These are phyloP conservation scores for Solea senegalensis DNA, from an alignment of 2,113 vertebrate genomes.

Conservation along the genomic window DNA sequence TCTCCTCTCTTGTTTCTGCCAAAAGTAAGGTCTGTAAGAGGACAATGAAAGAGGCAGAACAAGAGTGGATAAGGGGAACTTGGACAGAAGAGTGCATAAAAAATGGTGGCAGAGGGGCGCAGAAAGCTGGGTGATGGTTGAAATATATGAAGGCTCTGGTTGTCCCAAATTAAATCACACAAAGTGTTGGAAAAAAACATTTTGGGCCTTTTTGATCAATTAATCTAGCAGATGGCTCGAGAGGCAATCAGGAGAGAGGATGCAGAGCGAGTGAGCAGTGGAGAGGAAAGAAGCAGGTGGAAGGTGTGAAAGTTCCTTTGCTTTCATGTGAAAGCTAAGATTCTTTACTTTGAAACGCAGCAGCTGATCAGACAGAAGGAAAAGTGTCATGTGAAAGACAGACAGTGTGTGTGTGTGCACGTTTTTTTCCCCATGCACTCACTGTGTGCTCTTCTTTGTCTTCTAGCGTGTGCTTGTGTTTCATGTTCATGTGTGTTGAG, in stretches of 20 bases:
- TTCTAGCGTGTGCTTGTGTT: neutral
- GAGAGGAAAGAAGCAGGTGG: constrained; percentile 61
- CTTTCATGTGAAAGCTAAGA: constrained; percentile 65
- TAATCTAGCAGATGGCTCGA: constrained; percentile 71
- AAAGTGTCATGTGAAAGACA: constrained; percentile 22
- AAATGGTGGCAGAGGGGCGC: constrained; percentile 16
- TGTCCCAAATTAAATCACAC: constrained; percentile 71
- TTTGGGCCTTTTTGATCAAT: constrained; percentile 75
- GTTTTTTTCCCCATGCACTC: neutral
- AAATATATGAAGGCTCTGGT: constrained; percentile 44
- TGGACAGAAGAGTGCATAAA: constrained; percentile 37
- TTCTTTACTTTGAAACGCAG: constrained; percentile 53
- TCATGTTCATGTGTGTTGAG: neutral
- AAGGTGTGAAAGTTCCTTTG: constrained; percentile 56
- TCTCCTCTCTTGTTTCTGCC: too few species aligned
- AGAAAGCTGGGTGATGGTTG: constrained; percentile 5
- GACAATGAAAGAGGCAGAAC: constrained; percentile 38
- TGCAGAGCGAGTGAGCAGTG: constrained; percentile 43
- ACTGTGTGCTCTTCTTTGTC: neutral
- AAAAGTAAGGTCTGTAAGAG: neutral
- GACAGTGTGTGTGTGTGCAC: neutral
- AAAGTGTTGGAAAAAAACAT: constrained; percentile 63
- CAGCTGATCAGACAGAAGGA: constrained; percentile 39
- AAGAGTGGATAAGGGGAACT: constrained; percentile 14
- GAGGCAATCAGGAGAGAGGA: constrained; percentile 52